Evolutionary conservation across 2,797 vertebrate species (phyloP), one percentile per base, ranked within the genome.

Genomic region (Cygnus olor): DNA sequence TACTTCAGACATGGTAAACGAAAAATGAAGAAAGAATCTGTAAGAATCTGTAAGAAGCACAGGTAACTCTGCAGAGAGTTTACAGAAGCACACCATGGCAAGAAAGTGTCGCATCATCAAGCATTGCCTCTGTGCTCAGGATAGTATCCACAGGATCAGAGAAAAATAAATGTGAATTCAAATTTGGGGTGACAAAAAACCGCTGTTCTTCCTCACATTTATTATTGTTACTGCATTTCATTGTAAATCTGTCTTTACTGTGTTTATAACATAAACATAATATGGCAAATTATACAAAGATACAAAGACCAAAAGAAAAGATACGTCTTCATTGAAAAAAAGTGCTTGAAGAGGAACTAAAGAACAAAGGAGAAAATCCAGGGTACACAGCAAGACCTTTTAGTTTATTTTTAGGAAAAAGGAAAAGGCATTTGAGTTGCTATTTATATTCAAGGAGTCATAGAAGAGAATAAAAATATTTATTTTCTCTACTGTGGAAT

Each of bases 81-180:
- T 3, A 3, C 44, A 72, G 56, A 89, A 68, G 18, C 10, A 45
- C 3, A 18, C 42, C 14, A 4, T 6, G 11, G 30, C 30, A 79
- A 69, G n/a, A 36, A 38, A 10, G 14, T 28, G 32, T 63, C 30
- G 38, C 49, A 69, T 66, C 30, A 14, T 28, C 16, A 4, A 13
- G 9, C 60, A 34, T 27, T 64, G 28, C 12, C 28, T 61, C 53
- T 60, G 24, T 65, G 16, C n/a, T 80, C 11, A 2, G 27, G 47
- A 13, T n/a, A 34, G 34, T 20, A 66, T 64, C 0, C 0, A 49
- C 0, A 5, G 7, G 14, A 34, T 87, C 68, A 89, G 34, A 69
- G 77, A 45, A 87, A 81, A 72, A 69, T 5, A 34, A 73, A 38
- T 38, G 65, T 4, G 18, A 63, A 85, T 89, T 84, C 12, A 70